Percentiles rank a stretch among this genome's conserved stretches.
phyloP scores from a whole-genome alignment of 2,888 invertebrate genomes.

The Athripsodes cinereus region DNA sequence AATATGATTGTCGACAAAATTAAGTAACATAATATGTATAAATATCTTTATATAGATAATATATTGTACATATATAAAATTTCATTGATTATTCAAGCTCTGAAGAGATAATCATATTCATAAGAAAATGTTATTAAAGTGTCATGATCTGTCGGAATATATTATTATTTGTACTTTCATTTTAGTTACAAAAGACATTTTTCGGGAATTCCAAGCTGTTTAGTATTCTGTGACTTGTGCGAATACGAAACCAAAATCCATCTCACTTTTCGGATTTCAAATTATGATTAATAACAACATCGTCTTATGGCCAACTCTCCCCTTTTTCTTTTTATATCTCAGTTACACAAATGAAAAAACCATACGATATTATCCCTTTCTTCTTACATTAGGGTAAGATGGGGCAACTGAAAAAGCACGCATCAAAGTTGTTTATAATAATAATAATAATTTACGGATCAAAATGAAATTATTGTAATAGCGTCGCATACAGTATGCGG shows the following conservation, averaged over 20 bases:
- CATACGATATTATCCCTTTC: background rate
- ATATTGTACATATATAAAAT: too few relatives aligned
- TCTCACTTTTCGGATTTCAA: slow-evolving; percentile 27
- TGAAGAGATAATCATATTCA: too few relatives aligned
- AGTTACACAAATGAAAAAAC: slow-evolving; percentile 2
- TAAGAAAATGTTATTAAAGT: too few relatives aligned
- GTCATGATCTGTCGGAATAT: too few relatives aligned
- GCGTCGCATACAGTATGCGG: slow-evolving; percentile 9
- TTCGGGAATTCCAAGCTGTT: slow-evolving; percentile 5
- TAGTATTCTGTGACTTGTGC: slow-evolving; percentile 24
- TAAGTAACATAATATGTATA: too few relatives aligned
- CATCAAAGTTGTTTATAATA: slow-evolving; percentile 26
- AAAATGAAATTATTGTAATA: slow-evolving; percentile 25
- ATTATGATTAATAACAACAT: slow-evolving; percentile 27
- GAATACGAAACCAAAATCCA: slow-evolving; percentile 28
- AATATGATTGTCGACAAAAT: too few relatives aligned
- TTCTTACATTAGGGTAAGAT: too few relatives aligned
- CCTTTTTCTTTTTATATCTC: slow-evolving; percentile 6
- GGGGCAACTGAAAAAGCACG: slow-evolving; percentile 13
- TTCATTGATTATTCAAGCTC: too few relatives aligned
- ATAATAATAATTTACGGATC: slow-evolving; percentile 26
- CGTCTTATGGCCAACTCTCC: slow-evolving; percentile 20
- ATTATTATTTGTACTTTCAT: too few relatives aligned
- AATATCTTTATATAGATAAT: too few relatives aligned
- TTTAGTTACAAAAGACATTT: too few relatives aligned